Percentiles rank a stretch among this genome's conserved stretches.
Evolutionary conservation across 2,113 vertebrate species (phyloP).

Genomic region (Nymphicus hollandicus): DNA sequence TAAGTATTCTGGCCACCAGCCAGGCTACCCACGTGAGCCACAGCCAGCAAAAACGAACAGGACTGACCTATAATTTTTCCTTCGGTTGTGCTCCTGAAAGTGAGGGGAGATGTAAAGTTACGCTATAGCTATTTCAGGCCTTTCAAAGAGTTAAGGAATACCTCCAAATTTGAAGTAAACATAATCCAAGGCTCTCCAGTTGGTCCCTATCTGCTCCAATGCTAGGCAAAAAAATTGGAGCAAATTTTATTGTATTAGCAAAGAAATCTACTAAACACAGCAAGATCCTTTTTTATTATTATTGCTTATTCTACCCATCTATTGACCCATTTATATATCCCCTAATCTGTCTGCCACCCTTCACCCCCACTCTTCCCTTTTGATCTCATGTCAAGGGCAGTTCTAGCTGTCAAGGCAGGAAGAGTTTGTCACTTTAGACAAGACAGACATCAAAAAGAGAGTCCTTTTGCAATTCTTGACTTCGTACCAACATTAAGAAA

Average conservation of each 20-base stretch:
- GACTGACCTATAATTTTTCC: background rate
- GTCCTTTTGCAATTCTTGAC: background rate
- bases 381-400: background rate
- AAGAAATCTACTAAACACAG: background rate
- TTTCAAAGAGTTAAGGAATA: background rate
- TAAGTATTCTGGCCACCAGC: background rate
- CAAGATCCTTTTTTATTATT: background rate
- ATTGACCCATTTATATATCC: rapidly evolving
- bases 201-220: background rate
- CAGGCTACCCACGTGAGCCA: background rate
- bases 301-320: background rate
- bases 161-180: background rate
- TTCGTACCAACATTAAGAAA: background rate
- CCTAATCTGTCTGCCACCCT: background rate
- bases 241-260: background rate
- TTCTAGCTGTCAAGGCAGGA: background rate
- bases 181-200: background rate
- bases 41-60: background rate
- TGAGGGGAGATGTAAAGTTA: background rate
- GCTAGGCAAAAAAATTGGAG: background rate
- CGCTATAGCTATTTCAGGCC: background rate
- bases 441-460: background rate
- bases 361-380: background rate
- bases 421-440: background rate
- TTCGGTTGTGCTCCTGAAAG: background rate